Evolutionary conservation across 2,113 vertebrate species (phyloP).

Genomic region (Sprattus sprattus): DNA sequence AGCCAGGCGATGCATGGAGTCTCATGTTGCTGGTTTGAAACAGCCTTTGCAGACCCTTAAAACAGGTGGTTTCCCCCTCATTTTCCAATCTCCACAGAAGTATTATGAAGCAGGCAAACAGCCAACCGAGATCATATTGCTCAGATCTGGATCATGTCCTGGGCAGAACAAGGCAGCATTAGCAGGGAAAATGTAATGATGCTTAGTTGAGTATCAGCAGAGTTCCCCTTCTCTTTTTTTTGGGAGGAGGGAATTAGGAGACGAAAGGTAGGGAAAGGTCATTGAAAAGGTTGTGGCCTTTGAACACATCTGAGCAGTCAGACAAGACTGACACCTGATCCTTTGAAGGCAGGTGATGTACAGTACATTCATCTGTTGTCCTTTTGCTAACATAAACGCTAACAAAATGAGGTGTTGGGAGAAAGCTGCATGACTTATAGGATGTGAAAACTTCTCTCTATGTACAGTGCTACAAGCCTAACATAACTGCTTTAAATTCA

Average conservation of each 20-base stretch:
- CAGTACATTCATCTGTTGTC: conserved; percentile 28
- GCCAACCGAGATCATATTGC: not conserved
- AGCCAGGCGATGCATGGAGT: not conserved
- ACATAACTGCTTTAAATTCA: not conserved
- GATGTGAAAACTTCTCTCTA: not conserved
- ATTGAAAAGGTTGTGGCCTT: conserved; percentile 3
- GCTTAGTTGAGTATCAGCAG: not conserved
- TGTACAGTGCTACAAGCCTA: not conserved
- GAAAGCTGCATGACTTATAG: not conserved
- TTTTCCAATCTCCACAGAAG: not conserved
- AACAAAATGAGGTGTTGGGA: not conserved
- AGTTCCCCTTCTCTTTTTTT: not conserved
- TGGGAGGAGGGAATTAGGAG: not conserved
- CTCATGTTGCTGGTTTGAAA: not conserved
- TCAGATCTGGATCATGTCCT: not conserved
- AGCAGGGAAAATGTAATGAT: not conserved
- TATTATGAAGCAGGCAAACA: not conserved
- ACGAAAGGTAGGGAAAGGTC: conserved; percentile 25
- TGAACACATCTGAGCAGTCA: conserved; percentile 28
- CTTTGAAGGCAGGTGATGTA: conserved; percentile 44
- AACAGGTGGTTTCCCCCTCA: not conserved
- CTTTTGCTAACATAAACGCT: not conserved
- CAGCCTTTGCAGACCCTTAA: not conserved
- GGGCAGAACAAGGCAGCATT: not conserved
- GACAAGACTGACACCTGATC: conserved; percentile 54